Evolutionary conservation across 2,797 vertebrate species (phyloP).

Genomic region (Tapirus indicus): DNA sequence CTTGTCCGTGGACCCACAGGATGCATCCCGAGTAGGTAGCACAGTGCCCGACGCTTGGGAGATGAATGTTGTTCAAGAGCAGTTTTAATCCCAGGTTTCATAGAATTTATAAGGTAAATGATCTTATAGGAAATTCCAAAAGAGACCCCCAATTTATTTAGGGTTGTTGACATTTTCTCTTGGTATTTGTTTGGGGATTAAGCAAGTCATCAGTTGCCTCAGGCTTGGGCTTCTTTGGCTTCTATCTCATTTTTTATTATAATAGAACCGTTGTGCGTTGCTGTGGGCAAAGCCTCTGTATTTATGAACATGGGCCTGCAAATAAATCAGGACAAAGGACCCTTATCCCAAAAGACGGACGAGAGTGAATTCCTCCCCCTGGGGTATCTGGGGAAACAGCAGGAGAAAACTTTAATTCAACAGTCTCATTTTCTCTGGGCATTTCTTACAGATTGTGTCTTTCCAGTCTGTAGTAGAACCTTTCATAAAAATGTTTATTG

Average conservation of each 20-base stretch:
- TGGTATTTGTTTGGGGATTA: conserved; percentile 35
- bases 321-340: conserved; percentile 73
- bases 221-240: neutral
- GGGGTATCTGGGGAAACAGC: neutral
- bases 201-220: neutral
- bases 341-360: conserved; percentile 58
- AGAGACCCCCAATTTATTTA: conserved; percentile 66
- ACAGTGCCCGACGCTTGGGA: neutral
- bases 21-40: rapidly evolving
- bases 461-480: neutral
- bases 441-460: neutral
- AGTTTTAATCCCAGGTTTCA: neutral
- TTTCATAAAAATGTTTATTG: conserved; percentile 57
- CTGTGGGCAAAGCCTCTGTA: conserved; percentile 45
- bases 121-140: neutral
- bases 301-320: conserved; percentile 14
- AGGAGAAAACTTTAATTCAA: neutral
- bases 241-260: conserved; percentile 53
- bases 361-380: conserved; percentile 11
- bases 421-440: conserved; percentile 33
- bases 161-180: conserved; percentile 52
- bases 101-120: neutral
- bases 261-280: conserved; percentile 24
- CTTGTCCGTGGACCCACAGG: rapidly evolving
- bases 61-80: neutral